Percentiles rank a stretch among this genome's conserved stretches.
Evolutionary conservation across 2,113 vertebrate species (phyloP).

Genomic region (Oryzias curvinotus): DNA sequence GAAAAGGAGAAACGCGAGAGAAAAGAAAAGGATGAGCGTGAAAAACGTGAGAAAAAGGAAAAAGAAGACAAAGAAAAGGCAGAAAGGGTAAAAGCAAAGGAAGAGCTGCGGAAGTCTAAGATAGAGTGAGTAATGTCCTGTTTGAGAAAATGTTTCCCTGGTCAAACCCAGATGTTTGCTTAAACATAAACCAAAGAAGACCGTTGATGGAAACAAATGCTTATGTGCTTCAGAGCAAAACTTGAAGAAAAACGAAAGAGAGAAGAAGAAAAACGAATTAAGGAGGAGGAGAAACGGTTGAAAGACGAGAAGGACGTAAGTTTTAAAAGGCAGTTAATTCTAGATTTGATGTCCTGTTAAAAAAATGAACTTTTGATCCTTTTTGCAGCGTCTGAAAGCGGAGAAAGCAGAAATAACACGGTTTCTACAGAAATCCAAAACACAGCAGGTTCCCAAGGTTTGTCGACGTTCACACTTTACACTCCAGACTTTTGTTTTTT

Average conservation of each 20-base stretch:
- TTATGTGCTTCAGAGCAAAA: constrained; percentile 81
- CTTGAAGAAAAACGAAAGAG: constrained; percentile 96
- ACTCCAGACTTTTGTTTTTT: neutral
- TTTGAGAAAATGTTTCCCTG: neutral
- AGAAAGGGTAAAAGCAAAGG: constrained; percentile 85
- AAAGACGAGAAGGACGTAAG: constrained; percentile 93
- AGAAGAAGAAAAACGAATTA: constrained; percentile 90
- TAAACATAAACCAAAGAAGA: too few species aligned
- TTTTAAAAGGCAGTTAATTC: neutral
- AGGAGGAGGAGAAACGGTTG: constrained; percentile 91
- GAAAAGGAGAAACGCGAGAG: constrained; percentile 86
- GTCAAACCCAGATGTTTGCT: too few species aligned
- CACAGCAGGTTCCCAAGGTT: constrained; percentile 91
- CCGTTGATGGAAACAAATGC: too few species aligned
- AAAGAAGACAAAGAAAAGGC: constrained; percentile 89
- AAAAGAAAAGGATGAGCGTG: constrained; percentile 86
- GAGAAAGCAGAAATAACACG: constrained; percentile 94
- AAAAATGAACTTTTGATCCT: neutral
- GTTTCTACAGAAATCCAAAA: constrained; percentile 95
- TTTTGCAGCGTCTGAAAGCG: constrained; percentile 87
- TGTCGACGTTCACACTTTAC: neutral
- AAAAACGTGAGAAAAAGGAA: constrained; percentile 87
- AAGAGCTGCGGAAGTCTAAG: constrained; percentile 89
- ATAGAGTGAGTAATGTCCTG: constrained; percentile 83
- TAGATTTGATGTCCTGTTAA: too few species aligned